Evolutionary conservation across 2,113 vertebrate species (phyloP).

Genomic region (Erinaceus europaeus): DNA sequence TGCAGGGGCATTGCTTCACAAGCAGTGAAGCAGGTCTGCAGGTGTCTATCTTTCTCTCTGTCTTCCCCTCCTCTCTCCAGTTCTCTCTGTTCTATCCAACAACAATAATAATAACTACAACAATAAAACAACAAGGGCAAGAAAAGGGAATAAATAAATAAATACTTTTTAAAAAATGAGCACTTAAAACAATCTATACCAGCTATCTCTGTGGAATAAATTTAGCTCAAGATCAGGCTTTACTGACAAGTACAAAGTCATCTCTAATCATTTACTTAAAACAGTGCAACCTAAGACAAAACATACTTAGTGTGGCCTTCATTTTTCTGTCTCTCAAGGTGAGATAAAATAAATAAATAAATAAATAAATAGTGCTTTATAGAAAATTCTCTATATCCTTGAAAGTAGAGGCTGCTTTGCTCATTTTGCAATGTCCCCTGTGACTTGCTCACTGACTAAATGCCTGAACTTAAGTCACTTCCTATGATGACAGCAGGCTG

Average conservation of each 20-base stretch:
- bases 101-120: too few species aligned
- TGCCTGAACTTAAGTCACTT: conserved; percentile 41
- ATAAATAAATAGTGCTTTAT: background rate
- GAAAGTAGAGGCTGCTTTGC: background rate
- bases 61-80: too few species aligned
- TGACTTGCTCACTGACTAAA: conserved; percentile 29
- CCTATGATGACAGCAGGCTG: conserved; percentile 27
- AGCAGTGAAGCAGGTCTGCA: too few species aligned
- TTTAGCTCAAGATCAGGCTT: background rate
- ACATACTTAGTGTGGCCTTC: conserved; percentile 8
- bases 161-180: too few species aligned
- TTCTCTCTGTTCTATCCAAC: too few species aligned
- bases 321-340: background rate
- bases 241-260: conserved; percentile 16
- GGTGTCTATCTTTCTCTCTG: too few species aligned
- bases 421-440: background rate
- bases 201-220: background rate
- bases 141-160: too few species aligned
- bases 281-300: background rate
- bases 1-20: too few species aligned
- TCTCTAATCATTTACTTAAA: conserved; percentile 25
- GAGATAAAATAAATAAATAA: too few species aligned
- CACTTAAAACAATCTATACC: background rate
- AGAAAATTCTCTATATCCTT: background rate
- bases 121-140: too few species aligned